phyloP scores from a whole-genome alignment of 1,140 invertebrate species.

The Drosophila auraria region DNA sequence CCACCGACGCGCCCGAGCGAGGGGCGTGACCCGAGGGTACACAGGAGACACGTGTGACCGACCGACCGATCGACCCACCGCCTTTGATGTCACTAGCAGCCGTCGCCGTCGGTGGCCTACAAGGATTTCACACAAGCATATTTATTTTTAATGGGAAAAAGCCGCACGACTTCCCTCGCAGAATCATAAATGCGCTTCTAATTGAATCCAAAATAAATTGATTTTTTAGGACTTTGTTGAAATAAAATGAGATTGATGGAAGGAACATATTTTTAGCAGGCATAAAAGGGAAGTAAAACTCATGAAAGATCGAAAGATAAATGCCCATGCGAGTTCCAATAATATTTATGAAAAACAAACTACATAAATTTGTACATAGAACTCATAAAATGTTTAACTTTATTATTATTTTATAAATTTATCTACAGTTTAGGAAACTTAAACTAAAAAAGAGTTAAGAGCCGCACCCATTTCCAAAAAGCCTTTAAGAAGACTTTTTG shows the following conservation, averaged over 20 bases:
- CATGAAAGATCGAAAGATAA: not conserved
- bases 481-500: too few species aligned
- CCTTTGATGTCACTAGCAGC: constrained; percentile 14
- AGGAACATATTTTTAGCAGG: too few species aligned
- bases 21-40: constrained; percentile 47
- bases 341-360: too few species aligned
- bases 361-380: too few species aligned
- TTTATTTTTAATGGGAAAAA: constrained; percentile 7
- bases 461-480: too few species aligned
- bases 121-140: constrained; percentile 1
- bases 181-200: not conserved
- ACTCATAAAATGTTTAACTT: too few species aligned
- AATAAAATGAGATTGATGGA: not conserved
- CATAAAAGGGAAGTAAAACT: not conserved
- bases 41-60: constrained; percentile 39
- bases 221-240: not conserved
- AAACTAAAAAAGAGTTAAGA: too few species aligned
- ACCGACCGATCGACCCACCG: not conserved
- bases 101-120: not conserved
- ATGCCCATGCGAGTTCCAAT: not conserved
- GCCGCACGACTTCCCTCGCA: not conserved
- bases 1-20: constrained; percentile 1
- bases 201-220: constrained; percentile 4
- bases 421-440: too few species aligned
- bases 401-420: too few species aligned